These are phyloP conservation scores for Crocidura indochinensis DNA, from an alignment of 2,797 vertebrate species.

Conservation along the genomic window DNA sequence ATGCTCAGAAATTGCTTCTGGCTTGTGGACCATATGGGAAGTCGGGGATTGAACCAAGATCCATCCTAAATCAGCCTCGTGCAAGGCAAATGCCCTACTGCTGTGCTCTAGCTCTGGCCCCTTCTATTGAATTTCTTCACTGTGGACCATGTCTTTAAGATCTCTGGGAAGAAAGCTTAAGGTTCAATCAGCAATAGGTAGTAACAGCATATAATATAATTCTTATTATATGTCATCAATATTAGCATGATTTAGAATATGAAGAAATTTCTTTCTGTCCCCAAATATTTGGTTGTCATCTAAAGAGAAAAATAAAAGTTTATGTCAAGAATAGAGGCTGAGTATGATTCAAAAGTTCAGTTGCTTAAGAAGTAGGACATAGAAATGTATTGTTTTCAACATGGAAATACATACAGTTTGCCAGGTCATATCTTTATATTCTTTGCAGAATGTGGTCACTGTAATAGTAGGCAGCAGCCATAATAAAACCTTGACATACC, in stretches of 20 bases:
- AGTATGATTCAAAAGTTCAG: not conserved
- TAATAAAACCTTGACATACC: not conserved
- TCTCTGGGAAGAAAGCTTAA: not conserved
- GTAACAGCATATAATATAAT: not conserved
- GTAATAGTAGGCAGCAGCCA: not conserved
- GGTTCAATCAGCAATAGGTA: not conserved
- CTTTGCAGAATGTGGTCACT: not conserved
- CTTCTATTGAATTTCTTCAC: conserved; percentile 12
- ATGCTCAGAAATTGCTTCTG: too few species aligned
- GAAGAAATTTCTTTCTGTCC: not conserved
- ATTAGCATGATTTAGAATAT: not conserved
- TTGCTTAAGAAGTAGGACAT: not conserved
- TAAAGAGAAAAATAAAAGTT: not conserved
- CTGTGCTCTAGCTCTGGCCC: too few species aligned
- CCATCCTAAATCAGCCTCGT: too few species aligned
- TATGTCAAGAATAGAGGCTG: not conserved
- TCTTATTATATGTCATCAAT: not conserved
- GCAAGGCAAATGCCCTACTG: too few species aligned
- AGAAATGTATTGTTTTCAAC: not conserved
- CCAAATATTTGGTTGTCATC: too few species aligned
- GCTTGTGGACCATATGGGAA: too few species aligned
- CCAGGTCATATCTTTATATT: not conserved
- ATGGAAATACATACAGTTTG: not conserved
- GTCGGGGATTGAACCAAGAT: too few species aligned
- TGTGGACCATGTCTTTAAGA: conserved; percentile 39